Conservation (phyloP, 2,888 invertebrate species). For the Drosophila mimica region DNA sequence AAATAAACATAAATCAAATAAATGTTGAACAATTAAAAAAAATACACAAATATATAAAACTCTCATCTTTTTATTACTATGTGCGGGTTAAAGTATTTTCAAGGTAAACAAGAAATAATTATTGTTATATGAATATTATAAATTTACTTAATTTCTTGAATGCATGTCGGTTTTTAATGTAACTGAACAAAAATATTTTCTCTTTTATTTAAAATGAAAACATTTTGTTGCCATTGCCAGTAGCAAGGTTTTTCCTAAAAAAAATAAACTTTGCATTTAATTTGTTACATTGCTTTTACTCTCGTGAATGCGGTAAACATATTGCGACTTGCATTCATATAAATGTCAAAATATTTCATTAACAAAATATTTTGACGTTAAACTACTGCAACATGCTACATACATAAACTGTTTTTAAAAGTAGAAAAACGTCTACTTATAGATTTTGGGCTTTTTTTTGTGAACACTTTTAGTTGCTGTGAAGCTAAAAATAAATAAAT, state of each 20-base stretch:
- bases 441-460: background rate
- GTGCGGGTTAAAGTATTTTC: background rate
- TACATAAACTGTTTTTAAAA: background rate
- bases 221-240: background rate
- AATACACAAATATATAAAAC: background rate
- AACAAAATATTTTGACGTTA: background rate
- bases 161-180: background rate
- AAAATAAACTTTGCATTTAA: background rate
- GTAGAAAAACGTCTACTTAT: background rate
- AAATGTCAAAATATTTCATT: background rate
- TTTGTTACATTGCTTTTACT: background rate
- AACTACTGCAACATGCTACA: background rate
- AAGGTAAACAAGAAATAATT: background rate
- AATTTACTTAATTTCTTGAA: background rate
- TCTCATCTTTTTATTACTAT: background rate
- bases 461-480: background rate
- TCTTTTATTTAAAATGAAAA: background rate
- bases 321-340: background rate
- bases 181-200: background rate
- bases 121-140: background rate
- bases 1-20: conserved; percentile 58
- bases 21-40: conserved; percentile 59
- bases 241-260: background rate
- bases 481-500: background rate
- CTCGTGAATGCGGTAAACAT: background rate